Base-by-base conservation (phyloP, 2,113 vertebrate genomes). In the Scalopus aquaticus region DNA sequence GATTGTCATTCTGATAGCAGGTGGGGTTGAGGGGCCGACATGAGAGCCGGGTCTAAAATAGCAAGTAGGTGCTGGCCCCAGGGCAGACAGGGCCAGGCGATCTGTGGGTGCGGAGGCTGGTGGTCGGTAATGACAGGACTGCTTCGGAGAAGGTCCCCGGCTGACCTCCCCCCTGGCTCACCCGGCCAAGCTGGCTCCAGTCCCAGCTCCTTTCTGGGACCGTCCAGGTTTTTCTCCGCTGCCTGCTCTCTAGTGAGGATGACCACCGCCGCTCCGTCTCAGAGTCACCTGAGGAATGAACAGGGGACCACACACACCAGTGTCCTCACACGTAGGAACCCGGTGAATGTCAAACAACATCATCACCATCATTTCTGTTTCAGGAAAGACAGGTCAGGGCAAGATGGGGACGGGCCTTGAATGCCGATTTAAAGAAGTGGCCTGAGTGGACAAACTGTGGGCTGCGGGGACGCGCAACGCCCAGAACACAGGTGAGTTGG, bases 381-480 rank as follows among this genome's bases (percentile, higher is more conserved):
- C 64, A 56, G 7, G 78, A 81, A 39, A 65, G 56, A 87, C 73
- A 44, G 54, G 15, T 2, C 46, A 24, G 69, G 39, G 62, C 35
- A 85, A 0, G 3, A 4, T 3, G 72, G 84, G 77, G 80, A 92
- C 82, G 69, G 67, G 85, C 56, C 49, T 58, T 32, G 77, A 88
- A 39, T 2, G 51, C 60, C 76, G 35, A 0, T 0, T 39, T 42
- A 26, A 35, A 44, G 58, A 64, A 42, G 30, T 3, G 2, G 65
- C 10, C 54, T 9, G 82, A 32, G 7, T 54, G 37, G n/a, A 17
- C 10, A 16, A 30, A 42, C 19, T 2, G 22, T 3, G 56, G 65
- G n/a, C 9, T 16, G 72, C 32, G 2, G n/a, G 51, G 54, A 7
- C 20, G 54, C 8, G 0, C 4, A 3, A 7, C 1, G 26, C 42